Conservation (phyloP, 2,113 vertebrate genomes). For the Cromileptes altivelis region DNA sequence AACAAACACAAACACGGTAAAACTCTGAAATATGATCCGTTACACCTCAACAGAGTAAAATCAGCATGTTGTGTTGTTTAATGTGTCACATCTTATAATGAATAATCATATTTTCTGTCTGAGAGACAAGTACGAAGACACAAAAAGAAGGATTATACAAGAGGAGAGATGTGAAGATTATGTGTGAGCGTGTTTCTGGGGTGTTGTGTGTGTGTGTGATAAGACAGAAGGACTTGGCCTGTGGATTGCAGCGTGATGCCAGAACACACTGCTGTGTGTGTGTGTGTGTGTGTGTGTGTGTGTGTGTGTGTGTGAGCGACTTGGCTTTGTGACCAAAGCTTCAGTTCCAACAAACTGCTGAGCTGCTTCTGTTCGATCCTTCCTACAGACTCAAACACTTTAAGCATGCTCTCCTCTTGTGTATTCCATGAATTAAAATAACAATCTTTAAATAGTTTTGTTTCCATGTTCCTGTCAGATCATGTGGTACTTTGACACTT, state of each 20-base stretch:
- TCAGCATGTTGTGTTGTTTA: not conserved
- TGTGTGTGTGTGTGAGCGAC: slow-evolving; percentile 1
- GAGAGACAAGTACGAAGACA: not conserved
- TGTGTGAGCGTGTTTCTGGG: not conserved
- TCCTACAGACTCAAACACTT: not conserved
- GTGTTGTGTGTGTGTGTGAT: slow-evolving; percentile 1
- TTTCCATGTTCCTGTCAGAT: not conserved
- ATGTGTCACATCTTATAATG: not conserved
- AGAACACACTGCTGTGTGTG: slow-evolving; percentile 24
- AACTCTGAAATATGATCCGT: not conserved
- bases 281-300: too few relatives aligned
- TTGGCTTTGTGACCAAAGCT: slow-evolving; percentile 28
- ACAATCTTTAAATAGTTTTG: not conserved
- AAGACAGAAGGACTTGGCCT: slow-evolving; percentile 32
- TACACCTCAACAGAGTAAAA: not conserved
- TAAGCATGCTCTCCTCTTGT: not conserved
- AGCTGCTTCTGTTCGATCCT: slow-evolving; percentile 48
- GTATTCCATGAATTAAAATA: not conserved
- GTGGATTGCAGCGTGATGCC: slow-evolving; percentile 38
- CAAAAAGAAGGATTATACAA: not conserved
- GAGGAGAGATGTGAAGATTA: not conserved
- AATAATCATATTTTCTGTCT: not conserved
- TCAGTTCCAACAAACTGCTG: slow-evolving; percentile 30
- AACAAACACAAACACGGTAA: not conserved
- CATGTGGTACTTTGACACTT: not conserved